These are phyloP conservation scores for Corythaixoides concolor DNA, from an alignment of 2,113 vertebrate species.

Conservation along the genomic window DNA sequence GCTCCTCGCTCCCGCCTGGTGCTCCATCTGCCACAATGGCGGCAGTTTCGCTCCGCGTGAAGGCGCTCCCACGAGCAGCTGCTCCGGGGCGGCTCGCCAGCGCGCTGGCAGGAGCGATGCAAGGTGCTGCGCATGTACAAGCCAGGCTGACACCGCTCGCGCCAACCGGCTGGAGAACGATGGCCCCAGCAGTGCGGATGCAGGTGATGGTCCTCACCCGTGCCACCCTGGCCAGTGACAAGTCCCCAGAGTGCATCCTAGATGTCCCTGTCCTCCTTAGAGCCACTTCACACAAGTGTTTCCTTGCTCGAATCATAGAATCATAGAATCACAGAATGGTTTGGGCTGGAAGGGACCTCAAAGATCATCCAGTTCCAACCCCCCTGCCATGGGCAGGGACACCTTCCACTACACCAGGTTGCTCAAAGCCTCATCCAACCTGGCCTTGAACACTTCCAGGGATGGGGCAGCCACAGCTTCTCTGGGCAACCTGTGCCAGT, in stretches of 20 bases:
- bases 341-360: too few relatives aligned
- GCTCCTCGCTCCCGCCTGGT: neutral
- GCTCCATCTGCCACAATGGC: neutral
- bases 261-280: rapidly evolving
- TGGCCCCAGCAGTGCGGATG: neutral
- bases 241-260: neutral
- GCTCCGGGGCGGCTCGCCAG: neutral
- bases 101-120: neutral
- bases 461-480: too few relatives aligned
- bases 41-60: rapidly evolving
- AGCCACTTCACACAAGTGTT: neutral
- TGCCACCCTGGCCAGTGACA: neutral
- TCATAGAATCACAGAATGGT: too few relatives aligned
- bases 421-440: too few relatives aligned
- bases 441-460: too few relatives aligned
- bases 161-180: neutral
- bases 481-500: too few relatives aligned
- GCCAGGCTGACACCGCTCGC: rapidly evolving
- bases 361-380: too few relatives aligned
- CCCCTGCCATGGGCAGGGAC: too few relatives aligned
- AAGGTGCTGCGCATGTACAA: rapidly evolving
- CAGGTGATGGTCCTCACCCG: rapidly evolving
- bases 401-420: too few relatives aligned
- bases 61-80: neutral
- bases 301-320: neutral